These are phyloP conservation scores for Pegoplata infirma DNA, from an alignment of 2,888 invertebrate genomes.

Conservation along the genomic window DNA sequence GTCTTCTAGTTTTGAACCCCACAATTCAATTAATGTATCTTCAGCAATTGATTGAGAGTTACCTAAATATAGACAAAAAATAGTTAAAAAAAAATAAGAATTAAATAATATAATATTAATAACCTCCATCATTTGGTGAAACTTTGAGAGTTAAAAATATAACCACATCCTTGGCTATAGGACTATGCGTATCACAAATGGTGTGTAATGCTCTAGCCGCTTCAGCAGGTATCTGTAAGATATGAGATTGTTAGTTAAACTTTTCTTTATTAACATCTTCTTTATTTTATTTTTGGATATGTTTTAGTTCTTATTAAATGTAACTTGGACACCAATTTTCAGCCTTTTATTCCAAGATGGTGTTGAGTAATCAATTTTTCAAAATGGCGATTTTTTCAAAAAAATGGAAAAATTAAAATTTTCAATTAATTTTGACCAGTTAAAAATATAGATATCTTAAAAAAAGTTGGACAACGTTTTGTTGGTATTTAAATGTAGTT, in stretches of 20 bases:
- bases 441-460: too few relatives aligned
- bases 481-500: too few relatives aligned
- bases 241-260: not conserved
- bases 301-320: too few relatives aligned
- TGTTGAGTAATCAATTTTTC: too few relatives aligned
- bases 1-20: conserved; percentile 67
- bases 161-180: conserved; percentile 77
- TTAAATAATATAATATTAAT: conserved; percentile 13
- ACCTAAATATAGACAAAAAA: conserved; percentile 34
- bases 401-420: too few relatives aligned
- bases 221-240: conserved; percentile 70
- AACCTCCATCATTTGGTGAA: conserved; percentile 34
- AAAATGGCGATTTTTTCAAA: too few relatives aligned
- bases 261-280: too few relatives aligned
- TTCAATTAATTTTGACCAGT: too few relatives aligned
- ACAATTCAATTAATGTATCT: conserved; percentile 68
- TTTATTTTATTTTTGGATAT: too few relatives aligned
- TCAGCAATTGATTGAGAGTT: conserved; percentile 66
- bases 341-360: too few relatives aligned
- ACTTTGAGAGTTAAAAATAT: conserved; percentile 77
- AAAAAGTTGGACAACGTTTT: too few relatives aligned
- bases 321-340: too few relatives aligned
- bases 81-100: not conserved
- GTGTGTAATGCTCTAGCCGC: conserved; percentile 79
- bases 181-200: conserved; percentile 80